Evolutionary conservation across 2,888 invertebrate genomes (phyloP), one percentile per base, ranked within the genome.

Genomic region (Callyntrura sp.): DNA sequence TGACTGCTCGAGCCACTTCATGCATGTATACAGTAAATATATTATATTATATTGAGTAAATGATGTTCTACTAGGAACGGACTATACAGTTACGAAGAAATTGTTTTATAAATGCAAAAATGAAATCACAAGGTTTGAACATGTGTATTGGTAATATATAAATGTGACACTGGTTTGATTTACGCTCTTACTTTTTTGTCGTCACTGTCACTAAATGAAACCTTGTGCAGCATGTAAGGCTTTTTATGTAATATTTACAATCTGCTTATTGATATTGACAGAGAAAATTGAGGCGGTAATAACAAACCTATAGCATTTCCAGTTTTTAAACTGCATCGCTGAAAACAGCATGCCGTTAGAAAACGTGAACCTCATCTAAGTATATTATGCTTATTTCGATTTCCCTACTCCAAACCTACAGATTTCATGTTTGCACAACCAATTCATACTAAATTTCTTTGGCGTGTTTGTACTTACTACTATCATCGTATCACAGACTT

Each of bases 191-290:
- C 23, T 76, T 73, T 76, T 78, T 57, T 35, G 35, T 11, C 35
- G 28, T 57, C 9, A 17, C 43, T 60, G 60, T 79, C 78, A 79
- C 55, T 79, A 76, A 3, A 14, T 25, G 51, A 25, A 51, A 76
- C 76, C 76, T 48, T 73, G 48, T 17, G 65, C n/a, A 14, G 25
- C 9, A 62, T 35, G 35, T 25, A 79, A 11, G 51, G 11, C 43
- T 20, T 82, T 25, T 14, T 17, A 25, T 11, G 79, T 20, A 35
- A 62, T 55, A 79, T n/a, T 55, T 35, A 35, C 35, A 4, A 35
- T 35, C 35, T 35, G 70, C 73, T 48, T 83, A 83, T 73, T 88
- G 88, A 83, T 88, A 88, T 76, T 88, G 88, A 88, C 88, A 88
- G 83, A 88, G 88, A 88, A 88, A 88, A 76, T 83, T 83, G 81